Evolutionary conservation across 2,113 vertebrate species (phyloP).

Genomic region (Crotalus tigris): DNA sequence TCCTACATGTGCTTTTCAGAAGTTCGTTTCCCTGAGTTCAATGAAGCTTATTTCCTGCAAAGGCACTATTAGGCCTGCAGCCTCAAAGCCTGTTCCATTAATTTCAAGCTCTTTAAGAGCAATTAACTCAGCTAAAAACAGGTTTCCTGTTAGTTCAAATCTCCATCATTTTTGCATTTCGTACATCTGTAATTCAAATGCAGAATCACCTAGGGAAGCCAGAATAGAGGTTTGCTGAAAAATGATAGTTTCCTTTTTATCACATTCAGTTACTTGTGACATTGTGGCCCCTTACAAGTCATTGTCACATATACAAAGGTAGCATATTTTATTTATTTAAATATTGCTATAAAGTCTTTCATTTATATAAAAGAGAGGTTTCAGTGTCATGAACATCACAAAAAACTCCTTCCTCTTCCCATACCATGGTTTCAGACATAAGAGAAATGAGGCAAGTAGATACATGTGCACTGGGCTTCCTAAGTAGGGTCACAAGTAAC

Average conservation of each 20-base stretch:
- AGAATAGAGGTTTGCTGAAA: neutral
- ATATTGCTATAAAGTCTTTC: neutral
- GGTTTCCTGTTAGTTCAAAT: neutral
- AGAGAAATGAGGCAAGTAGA: neutral
- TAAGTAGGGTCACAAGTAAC: neutral
- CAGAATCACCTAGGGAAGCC: neutral
- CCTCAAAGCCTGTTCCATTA: neutral
- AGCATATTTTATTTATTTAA: neutral
- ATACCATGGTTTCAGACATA: neutral
- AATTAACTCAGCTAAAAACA: neutral
- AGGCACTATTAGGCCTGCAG: neutral
- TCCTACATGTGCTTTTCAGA: neutral
- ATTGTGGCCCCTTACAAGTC: neutral
- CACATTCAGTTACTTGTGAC: neutral
- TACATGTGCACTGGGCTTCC: neutral
- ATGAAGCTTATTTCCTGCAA: neutral
- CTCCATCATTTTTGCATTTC: neutral
- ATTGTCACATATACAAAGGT: neutral
- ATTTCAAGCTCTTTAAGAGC: neutral
- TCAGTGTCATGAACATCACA: neutral
- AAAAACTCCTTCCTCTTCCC: neutral
- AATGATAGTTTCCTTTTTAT: neutral
- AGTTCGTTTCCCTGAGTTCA: neutral
- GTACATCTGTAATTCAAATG: neutral
- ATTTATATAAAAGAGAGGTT: neutral